phyloP scores from a whole-genome alignment of 2,113 vertebrate species.

The Cephalopterus ornatus region DNA sequence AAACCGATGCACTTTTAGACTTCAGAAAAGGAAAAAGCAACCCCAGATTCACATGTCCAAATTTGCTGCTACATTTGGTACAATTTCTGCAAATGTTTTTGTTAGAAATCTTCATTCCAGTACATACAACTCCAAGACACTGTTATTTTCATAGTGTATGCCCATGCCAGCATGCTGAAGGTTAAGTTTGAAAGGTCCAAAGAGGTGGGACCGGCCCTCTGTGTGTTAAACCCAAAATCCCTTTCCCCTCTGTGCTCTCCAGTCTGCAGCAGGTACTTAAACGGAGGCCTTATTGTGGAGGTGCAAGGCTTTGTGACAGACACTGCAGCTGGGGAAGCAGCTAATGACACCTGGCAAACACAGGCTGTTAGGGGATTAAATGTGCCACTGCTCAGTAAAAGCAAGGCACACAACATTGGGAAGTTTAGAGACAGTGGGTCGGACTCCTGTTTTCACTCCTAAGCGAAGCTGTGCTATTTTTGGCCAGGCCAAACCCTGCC shows the following conservation, averaged over 20 bases:
- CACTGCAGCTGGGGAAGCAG: background rate
- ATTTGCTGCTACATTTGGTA: background rate
- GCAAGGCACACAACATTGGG: background rate
- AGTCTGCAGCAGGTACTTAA: background rate
- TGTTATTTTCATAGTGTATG: background rate
- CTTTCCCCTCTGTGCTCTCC: background rate
- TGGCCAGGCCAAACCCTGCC: background rate
- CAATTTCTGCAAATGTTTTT: background rate
- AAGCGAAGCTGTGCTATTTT: background rate
- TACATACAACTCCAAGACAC: accelerated
- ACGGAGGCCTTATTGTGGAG: background rate
- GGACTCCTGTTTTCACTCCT: background rate
- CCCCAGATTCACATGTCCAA: background rate
- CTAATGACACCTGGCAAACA: background rate
- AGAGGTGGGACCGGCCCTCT: background rate
- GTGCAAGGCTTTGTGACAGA: background rate
- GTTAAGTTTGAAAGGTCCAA: background rate
- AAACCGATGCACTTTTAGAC: background rate
- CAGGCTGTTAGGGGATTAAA: background rate
- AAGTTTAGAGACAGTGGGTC: background rate
- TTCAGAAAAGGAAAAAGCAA: background rate
- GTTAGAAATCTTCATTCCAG: accelerated
- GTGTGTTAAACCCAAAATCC: background rate
- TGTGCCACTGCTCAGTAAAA: accelerated
- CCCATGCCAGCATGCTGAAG: background rate